Percentiles rank a stretch among this genome's conserved stretches.
Conservation (phyloP, 2,113 vertebrate genomes). For the Lycaon pictus region DNA sequence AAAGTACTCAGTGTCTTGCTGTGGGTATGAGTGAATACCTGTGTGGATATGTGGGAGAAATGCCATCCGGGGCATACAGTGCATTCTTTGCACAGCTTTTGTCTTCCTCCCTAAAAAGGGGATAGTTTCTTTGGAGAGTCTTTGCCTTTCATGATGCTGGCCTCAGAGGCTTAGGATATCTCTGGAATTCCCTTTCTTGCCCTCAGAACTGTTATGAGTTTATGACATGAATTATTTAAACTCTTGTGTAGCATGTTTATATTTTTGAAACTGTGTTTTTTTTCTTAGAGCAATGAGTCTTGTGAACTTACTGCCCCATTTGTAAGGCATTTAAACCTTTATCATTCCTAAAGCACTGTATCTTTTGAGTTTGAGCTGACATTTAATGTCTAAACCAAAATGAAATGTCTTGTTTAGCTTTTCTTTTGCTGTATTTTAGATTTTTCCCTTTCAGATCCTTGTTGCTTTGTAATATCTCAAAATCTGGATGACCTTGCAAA, state of each 20-base stretch:
- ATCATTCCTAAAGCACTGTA: background rate
- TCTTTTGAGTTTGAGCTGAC: background rate
- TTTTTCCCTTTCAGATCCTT: background rate
- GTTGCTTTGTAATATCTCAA: background rate
- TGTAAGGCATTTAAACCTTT: conserved; percentile 1
- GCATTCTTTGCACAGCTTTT: background rate
- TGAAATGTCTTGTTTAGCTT: background rate
- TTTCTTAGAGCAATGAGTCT: background rate
- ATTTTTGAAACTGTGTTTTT: background rate
- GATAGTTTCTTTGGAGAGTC: background rate
- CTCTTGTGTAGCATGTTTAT: background rate
- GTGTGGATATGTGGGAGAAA: background rate
- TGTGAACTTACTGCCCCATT: background rate
- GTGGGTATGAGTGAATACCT: background rate
- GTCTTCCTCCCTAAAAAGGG: background rate
- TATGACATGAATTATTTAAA: conserved; percentile 32
- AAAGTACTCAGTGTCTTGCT: background rate
- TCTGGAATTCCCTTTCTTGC: background rate
- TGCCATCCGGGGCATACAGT: background rate
- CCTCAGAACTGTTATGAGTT: background rate
- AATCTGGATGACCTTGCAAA: background rate
- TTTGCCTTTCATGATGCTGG: background rate
- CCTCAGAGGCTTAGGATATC: background rate
- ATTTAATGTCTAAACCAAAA: conserved; percentile 34
- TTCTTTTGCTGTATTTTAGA: background rate